Percentiles rank a stretch among this genome's conserved stretches.
phyloP scores from a whole-genome alignment of 2,113 vertebrate genomes.

The Emydocephalus ijimae region DNA sequence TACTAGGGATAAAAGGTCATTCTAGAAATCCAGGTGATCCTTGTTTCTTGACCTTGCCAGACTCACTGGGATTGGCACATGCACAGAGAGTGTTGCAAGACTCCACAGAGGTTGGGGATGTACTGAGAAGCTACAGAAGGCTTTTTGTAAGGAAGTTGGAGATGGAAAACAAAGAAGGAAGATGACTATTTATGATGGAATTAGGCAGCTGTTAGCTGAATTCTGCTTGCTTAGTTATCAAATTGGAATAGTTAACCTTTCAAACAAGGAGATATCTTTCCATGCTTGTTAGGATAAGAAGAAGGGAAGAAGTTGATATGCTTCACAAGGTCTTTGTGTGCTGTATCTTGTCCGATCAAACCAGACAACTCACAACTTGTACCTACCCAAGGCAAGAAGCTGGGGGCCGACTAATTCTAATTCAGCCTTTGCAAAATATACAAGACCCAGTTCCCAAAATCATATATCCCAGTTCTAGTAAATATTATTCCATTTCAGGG shows the following conservation, averaged over 20 bases:
- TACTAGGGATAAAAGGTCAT: background rate
- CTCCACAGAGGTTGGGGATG: background rate
- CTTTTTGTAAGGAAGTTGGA: background rate
- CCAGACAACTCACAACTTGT: background rate
- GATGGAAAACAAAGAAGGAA: background rate
- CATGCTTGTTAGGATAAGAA: background rate
- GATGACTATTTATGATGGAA: background rate
- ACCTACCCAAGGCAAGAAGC: background rate
- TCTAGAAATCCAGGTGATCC: background rate
- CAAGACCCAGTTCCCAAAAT: background rate
- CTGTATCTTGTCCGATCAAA: background rate
- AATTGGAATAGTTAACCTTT: background rate
- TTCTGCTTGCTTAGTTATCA: background rate
- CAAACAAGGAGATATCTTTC: background rate
- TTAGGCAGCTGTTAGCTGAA: background rate
- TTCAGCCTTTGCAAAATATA: background rate
- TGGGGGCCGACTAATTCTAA: background rate
- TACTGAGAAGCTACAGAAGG: background rate
- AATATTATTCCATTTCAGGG: background rate
- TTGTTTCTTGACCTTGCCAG: background rate
- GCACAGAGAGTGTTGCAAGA: background rate
- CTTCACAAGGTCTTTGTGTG: background rate
- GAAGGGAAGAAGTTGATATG: background rate
- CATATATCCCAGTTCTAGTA: background rate
- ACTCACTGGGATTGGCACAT: background rate